A percentile compares a stretch with the other conserved stretches of the same genome.
phyloP scores from a whole-genome alignment of 2,797 vertebrate species.

The Chrosomus eos region DNA sequence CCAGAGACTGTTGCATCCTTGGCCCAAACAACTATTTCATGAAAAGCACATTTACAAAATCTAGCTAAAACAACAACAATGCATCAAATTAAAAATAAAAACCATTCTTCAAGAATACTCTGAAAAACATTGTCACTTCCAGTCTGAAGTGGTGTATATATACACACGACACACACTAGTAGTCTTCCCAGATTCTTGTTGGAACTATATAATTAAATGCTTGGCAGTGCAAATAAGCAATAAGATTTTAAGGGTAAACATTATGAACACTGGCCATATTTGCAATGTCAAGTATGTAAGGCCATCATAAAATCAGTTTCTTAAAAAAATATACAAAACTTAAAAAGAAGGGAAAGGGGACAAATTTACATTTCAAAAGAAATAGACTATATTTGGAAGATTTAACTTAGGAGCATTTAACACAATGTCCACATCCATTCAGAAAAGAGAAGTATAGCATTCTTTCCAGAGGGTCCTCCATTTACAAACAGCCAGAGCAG shows the following conservation, averaged over 20 bases:
- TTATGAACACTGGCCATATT: neutral
- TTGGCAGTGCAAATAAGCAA: slow-evolving; percentile 23
- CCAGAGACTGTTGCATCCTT: neutral
- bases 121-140: neutral
- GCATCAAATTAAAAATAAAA: slow-evolving; percentile 14
- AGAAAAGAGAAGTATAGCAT: neutral
- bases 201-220: neutral
- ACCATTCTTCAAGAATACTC: neutral
- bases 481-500: slow-evolving; percentile 22
- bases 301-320: slow-evolving; percentile 27
- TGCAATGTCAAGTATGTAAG: slow-evolving; percentile 25
- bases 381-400: slow-evolving; percentile 8
- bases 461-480: neutral
- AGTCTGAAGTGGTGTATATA: neutral
- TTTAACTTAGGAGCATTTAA: slow-evolving; percentile 1
- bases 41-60: neutral
- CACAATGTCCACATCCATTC: slow-evolving; percentile 2
- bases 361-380: neutral
- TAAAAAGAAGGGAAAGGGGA: neutral
- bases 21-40: neutral
- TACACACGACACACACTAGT: too few relatives aligned
- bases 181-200: neutral
- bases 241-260: slow-evolving; percentile 22
- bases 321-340: slow-evolving; percentile 21
- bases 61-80: neutral